Evolutionary conservation across 1,140 invertebrate species (phyloP).

Genomic region (Drosophila pectinifera): DNA sequence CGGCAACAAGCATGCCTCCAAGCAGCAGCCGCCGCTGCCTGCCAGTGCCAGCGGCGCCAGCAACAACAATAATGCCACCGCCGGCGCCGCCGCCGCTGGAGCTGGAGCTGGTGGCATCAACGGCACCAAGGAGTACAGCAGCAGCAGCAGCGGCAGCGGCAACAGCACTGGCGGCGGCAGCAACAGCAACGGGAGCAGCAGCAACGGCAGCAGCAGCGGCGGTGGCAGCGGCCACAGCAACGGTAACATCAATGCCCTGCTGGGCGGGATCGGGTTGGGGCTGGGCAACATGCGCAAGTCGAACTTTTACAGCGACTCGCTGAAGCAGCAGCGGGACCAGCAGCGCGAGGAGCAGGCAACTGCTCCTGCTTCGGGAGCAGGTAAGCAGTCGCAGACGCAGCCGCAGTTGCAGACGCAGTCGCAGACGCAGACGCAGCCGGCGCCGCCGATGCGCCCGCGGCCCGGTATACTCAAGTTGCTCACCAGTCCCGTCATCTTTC

Average conservation of each 20-base stretch:
- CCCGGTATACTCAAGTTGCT: constrained; percentile 81
- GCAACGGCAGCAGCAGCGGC: constrained; percentile 56
- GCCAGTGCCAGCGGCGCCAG: background rate
- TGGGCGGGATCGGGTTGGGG: constrained; percentile 40
- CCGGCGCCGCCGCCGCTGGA: background rate
- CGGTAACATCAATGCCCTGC: constrained; percentile 46
- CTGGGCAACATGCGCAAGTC: constrained; percentile 61
- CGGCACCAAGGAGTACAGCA: constrained; percentile 5
- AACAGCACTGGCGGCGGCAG: constrained; percentile 5
- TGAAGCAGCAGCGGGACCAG: constrained; percentile 42
- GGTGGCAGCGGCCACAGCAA: constrained; percentile 45
- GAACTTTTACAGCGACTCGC: constrained; percentile 66
- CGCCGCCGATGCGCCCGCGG: constrained; percentile 71
- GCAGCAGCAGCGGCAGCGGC: background rate
- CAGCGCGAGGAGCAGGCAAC: constrained; percentile 42
- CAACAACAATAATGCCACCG: constrained; percentile 13
- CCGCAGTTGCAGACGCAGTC: constrained; percentile 49
- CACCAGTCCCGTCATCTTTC: constrained; percentile 84
- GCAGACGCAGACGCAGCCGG: constrained; percentile 65
- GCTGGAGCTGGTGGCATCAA: background rate
- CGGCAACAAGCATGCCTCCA: constrained; percentile 36
- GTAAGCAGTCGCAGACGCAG: constrained; percentile 31
- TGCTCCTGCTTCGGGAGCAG: constrained; percentile 59
- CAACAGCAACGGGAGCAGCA: constrained; percentile 22
- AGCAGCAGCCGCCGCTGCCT: constrained; percentile 43